Evolutionary conservation across 2,113 vertebrate species (phyloP), one percentile per base, ranked within the genome.

Genomic region (Sterrhoptilus dennistouni): DNA sequence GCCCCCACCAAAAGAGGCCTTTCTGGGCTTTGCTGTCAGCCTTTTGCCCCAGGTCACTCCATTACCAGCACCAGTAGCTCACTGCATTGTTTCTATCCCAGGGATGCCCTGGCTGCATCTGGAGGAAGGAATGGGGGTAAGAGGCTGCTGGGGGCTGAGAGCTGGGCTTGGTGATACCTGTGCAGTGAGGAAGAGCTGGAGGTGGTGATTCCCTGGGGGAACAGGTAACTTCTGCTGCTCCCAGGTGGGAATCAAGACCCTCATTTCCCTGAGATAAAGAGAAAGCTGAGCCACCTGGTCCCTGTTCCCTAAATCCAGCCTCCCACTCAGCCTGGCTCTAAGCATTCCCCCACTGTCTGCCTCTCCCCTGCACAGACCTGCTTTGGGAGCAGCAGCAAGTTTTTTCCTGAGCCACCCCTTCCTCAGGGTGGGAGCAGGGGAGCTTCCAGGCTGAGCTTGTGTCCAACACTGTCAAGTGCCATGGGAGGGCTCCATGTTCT

Each of bases 381-480:
- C 38, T 44, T 7, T 31, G 71, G 60, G 65, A 79, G 53, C 74
- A 69, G 52, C 33, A 60, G 45, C 27, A 31, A 0, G 0, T 24
- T 35, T 25, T 0, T 0, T 19, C 36, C 61, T 31, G 52, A 52
- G 61, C 45, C 54, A 21, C 9, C 47, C 24, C 42, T 71, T 57
- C 33, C 56, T 25, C 27, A 23, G 79, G n/a, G n/a, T 27, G 59
- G 56, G 49, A 71, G 59, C 6, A 1, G 31, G 38, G 47, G 27
- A 64, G 44, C 17, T 38, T 74, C 45, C 0, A 2, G 64, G 18
- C 65, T 78, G 91, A 70, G 83, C 69, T 88, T 1, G 16, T 28
- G 61, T 23, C 70, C 24, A 1, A 2, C 0, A 1, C 66, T 44
- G 60, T 2, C 2, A 79, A n/a, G 79, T 0, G 0, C 85, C 65